A percentile compares a stretch with the other conserved stretches of the same genome.
phyloP scores from a whole-genome alignment of 2,113 vertebrate genomes.

The Phaetusa simplex region DNA sequence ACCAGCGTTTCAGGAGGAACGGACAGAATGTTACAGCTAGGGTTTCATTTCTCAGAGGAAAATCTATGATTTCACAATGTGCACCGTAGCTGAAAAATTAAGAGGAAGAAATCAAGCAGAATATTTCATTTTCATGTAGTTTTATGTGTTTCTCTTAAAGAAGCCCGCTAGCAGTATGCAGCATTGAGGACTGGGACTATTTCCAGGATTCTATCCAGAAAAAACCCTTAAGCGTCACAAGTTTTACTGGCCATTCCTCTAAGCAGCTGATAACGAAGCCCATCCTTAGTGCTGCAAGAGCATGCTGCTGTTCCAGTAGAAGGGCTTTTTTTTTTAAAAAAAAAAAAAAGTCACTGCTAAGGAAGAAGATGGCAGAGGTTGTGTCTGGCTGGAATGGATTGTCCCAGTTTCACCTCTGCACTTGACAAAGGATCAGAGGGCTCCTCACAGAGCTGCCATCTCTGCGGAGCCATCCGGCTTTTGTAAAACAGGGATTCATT shows the following conservation, averaged over 20 bases:
- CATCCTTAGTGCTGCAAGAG: not conserved
- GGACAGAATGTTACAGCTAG: not conserved
- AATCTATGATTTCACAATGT: not conserved
- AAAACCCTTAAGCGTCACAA: not conserved
- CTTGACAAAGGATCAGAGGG: not conserved
- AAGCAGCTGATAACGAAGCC: not conserved
- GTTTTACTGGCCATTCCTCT: not conserved
- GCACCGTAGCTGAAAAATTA: not conserved
- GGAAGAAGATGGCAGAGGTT: not conserved
- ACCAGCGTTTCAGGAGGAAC: not conserved
- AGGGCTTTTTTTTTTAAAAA: not conserved
- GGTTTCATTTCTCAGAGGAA: not conserved
- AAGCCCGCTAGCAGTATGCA: not conserved
- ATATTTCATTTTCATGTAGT: not conserved
- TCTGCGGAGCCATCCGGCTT: not conserved
- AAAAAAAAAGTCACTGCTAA: not conserved
- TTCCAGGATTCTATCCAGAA: not conserved
- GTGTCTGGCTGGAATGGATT: not conserved
- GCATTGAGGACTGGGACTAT: fast-evolving
- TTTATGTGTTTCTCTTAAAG: not conserved
- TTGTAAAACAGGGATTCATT: not conserved
- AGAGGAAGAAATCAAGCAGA: not conserved
- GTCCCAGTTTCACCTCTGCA: not conserved
- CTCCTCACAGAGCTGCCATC: not conserved
- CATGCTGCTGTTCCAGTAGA: not conserved